These are phyloP conservation scores for Leucoraja ocellata DNA, from an alignment of 2,797 vertebrate species.

Conservation along the genomic window DNA sequence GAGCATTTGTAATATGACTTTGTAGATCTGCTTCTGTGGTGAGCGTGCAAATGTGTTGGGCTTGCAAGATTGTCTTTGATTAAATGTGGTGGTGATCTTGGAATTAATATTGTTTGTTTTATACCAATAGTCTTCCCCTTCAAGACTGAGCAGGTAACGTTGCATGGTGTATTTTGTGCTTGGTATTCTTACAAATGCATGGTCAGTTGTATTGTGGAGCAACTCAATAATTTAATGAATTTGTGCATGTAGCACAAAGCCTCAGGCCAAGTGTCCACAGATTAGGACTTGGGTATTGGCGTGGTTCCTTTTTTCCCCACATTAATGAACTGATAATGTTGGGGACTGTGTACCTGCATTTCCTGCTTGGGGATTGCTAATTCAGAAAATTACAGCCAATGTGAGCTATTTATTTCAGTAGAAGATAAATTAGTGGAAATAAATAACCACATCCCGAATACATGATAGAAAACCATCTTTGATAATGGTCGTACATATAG, in stretches of 20 bases:
- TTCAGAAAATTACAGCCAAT: background rate
- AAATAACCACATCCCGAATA: background rate
- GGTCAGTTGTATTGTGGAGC: background rate
- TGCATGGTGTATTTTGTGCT: background rate
- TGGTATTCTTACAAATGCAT: background rate
- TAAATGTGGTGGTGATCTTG: background rate
- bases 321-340: background rate
- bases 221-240: background rate
- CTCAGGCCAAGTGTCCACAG: background rate
- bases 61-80: too few relatives aligned
- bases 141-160: background rate
- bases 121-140: too few relatives aligned
- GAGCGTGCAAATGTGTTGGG: too few relatives aligned
- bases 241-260: background rate
- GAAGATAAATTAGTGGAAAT: background rate
- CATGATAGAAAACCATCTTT: constrained; percentile 3
- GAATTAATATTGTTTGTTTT: too few relatives aligned
- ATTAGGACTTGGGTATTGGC: background rate
- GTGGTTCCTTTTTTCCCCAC: background rate
- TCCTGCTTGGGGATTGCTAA: background rate
- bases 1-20: too few relatives aligned
- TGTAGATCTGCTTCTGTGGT: too few relatives aligned
- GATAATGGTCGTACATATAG: background rate
- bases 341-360: background rate
- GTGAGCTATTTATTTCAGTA: background rate